Evolutionary conservation across 1,140 invertebrate genomes (phyloP).

Genomic region (Helicoverpa zea): DNA sequence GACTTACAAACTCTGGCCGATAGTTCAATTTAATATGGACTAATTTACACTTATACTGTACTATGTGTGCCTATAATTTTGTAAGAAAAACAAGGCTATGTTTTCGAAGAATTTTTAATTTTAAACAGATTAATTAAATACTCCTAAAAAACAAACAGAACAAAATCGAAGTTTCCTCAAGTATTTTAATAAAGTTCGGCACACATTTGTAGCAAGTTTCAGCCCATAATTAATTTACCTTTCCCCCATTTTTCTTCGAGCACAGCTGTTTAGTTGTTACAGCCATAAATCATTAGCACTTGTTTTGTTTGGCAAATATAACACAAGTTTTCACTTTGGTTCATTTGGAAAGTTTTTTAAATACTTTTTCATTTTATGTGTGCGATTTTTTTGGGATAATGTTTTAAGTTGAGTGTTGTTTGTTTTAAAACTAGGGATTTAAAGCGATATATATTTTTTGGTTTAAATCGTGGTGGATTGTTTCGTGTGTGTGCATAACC

Average conservation of each 20-base stretch:
- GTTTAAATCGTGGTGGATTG: background rate
- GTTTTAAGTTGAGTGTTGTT: background rate
- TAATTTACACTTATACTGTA: no score
- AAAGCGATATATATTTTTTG: background rate
- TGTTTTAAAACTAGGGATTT: no score
- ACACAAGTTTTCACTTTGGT: background rate
- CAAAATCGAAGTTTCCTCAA: no score
- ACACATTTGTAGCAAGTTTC: background rate
- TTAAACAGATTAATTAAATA: no score
- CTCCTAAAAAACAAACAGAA: no score
- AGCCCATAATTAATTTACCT: slow-evolving; percentile 11
- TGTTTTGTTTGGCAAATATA: background rate
- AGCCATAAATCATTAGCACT: slow-evolving; percentile 7
- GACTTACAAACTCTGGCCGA: no score
- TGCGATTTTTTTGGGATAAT: background rate
- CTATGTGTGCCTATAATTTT: no score
- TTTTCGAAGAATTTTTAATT: no score
- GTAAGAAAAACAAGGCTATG: no score
- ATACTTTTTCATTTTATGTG: background rate
- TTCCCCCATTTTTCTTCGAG: background rate
- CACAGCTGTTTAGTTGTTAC: slow-evolving; percentile 10
- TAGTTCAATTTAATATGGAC: no score
- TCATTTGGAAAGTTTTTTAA: background rate
- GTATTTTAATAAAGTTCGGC: background rate
- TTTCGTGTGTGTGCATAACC: background rate